These are phyloP conservation scores for Furcifer pardalis DNA, from an alignment of 2,797 vertebrate species.

Conservation along the genomic window DNA sequence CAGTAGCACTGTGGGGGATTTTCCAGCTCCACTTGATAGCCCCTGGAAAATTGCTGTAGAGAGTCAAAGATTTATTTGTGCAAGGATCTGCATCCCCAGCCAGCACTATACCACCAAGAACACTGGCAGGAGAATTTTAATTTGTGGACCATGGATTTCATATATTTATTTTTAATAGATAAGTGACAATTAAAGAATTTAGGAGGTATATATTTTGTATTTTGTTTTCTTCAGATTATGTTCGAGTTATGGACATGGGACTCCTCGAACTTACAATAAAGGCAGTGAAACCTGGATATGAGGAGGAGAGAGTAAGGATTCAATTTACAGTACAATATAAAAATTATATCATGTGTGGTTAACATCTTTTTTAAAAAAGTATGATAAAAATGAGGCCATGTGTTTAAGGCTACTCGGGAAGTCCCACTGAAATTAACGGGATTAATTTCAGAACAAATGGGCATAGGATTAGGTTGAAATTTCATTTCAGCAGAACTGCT, in stretches of 20 bases:
- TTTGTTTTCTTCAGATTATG: constrained; percentile 85
- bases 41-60: not conserved
- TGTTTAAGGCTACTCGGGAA: not conserved
- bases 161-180: not conserved
- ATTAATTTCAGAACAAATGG: not conserved
- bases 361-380: not conserved
- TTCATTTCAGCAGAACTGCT: not conserved
- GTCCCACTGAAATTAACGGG: not conserved
- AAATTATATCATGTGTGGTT: not conserved
- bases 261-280: constrained; percentile 94
- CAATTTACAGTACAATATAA: not conserved
- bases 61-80: not conserved
- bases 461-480: not conserved
- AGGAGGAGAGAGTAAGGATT: constrained; percentile 85
- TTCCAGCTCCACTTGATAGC: not conserved
- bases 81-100: not conserved
- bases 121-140: not conserved
- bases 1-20: not conserved
- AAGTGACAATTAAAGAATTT: not conserved
- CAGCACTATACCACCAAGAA: no score
- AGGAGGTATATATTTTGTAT: constrained; percentile 26
- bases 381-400: not conserved
- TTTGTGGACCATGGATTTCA: not conserved
- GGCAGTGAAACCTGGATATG: constrained; percentile 85
- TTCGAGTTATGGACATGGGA: constrained; percentile 97